These are phyloP conservation scores for Mechanitis mazaeus DNA, from an alignment of 2,888 invertebrate species.

Conservation along the genomic window DNA sequence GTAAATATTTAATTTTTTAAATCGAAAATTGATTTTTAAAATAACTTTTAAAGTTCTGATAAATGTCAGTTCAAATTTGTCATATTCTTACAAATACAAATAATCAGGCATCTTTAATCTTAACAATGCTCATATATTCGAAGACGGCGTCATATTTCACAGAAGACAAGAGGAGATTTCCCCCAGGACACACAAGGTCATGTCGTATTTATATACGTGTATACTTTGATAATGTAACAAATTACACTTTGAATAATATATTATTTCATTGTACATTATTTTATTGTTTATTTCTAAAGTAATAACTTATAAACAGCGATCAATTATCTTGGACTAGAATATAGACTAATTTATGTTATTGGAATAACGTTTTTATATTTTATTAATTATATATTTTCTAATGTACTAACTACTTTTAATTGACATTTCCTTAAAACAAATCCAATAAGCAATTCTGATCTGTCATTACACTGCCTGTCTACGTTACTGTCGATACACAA, in stretches of 20 bases:
- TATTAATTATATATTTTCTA: no score
- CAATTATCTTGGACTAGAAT: no score
- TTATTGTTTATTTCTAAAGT: background rate
- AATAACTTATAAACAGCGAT: no score
- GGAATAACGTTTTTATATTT: no score
- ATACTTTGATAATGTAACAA: slow-evolving; percentile 17
- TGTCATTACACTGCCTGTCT: no score
- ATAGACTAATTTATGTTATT: no score
- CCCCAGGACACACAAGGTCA: slow-evolving; percentile 41
- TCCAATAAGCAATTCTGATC: no score
- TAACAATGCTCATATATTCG: slow-evolving; percentile 7
- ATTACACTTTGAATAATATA: slow-evolving; percentile 7
- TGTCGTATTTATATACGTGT: slow-evolving; percentile 23
- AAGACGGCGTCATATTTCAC: slow-evolving; percentile 38
- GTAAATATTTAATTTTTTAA: no score
- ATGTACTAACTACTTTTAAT: no score
- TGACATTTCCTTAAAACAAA: no score
- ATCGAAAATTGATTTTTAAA: no score
- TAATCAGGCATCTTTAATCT: slow-evolving; percentile 3
- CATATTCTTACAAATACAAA: slow-evolving; percentile 4
- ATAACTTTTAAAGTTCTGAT: background rate
- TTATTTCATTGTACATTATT: background rate
- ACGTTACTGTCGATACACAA: no score
- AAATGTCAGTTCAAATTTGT: background rate
- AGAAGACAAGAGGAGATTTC: slow-evolving; percentile 41